phyloP scores from a whole-genome alignment of 1,140 invertebrate genomes.

The Bombus waltoni region DNA sequence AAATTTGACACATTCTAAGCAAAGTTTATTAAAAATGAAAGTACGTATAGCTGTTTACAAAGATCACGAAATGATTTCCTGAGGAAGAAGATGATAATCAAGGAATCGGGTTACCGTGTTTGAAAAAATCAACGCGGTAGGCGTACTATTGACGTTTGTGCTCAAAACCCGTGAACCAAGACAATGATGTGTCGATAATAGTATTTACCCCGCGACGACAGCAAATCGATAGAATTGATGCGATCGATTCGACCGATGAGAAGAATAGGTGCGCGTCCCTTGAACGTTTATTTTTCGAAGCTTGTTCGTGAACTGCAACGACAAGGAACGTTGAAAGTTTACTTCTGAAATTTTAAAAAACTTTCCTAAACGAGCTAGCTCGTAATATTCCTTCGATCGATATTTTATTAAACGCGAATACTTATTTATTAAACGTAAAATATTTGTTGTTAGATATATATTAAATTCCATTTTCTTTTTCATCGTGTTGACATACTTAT shows the following conservation, averaged over 20 bases:
- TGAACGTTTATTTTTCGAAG: not conserved
- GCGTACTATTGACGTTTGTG: conserved; percentile 3
- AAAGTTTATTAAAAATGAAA: not conserved
- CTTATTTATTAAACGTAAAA: no score
- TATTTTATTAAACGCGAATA: not conserved
- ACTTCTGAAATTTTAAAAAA: not conserved
- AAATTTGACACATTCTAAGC: not conserved
- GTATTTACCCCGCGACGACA: conserved; percentile 20
- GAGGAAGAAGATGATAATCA: not conserved
- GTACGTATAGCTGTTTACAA: not conserved
- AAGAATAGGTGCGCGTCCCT: not conserved
- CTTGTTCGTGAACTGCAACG: not conserved
- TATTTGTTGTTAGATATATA: no score
- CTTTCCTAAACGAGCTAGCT: not conserved
- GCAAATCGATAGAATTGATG: conserved; percentile 48
- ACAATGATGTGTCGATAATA: conserved; percentile 48
- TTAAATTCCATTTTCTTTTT: no score
- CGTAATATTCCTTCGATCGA: not conserved
- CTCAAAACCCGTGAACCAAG: conserved; percentile 10
- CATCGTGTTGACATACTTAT: no score
- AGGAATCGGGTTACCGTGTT: not conserved
- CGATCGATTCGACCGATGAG: conserved; percentile 14
- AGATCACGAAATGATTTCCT: not conserved
- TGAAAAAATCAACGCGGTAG: not conserved
- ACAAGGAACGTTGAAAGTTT: not conserved